Evolutionary conservation across 2,797 vertebrate species (phyloP), one percentile per base, ranked within the genome.

Genomic region (Macropus fuliginosus): DNA sequence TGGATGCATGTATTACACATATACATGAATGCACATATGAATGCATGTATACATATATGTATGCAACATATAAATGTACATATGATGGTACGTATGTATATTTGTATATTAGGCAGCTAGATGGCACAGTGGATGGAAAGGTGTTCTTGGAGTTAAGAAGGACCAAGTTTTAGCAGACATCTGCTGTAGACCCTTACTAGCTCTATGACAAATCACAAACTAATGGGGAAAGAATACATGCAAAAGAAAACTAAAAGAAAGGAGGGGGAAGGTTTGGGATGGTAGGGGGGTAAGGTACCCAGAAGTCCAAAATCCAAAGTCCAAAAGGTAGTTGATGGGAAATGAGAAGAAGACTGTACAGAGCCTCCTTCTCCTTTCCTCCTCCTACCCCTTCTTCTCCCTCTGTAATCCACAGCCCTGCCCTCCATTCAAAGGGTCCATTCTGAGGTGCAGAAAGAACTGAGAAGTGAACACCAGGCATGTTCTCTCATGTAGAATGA

Each of bases 331-430:
- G 6, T 16, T 81, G n/a, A 8, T 46, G n/a, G n/a, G 40, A 46
- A 81, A 81, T 21, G 18, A 1, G 66, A 18, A 81, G 40, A 81
- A 81, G n/a, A 81, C 18, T 40, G 21, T 9, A 10, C 1, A 24
- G 66, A 81, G 2, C 31, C 8, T 3, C 55, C 0, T 4, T 18
- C 1, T 24, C 1, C 4, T 5, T 24, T 6, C 6, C 56, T 8
- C 1, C 56, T 57, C 9, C 28, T 57, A 4, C 55, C 1, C 13
- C 11, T 55, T 55, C 54, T 55, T 55, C 54, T 55, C 13, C 54
- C n/a, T 81, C n/a, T 46, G 6, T 24, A 81, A 18, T n/a, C 66
- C 18, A 24, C 40, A 21, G 8, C n/a, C 18, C 66, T 81, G 2
- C 8, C 18, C 18, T 81, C n/a, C 66, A 81, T 24, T 9, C n/a